Conservation (phyloP, 2,888 invertebrate genomes). For the Tridacna gigas region DNA sequence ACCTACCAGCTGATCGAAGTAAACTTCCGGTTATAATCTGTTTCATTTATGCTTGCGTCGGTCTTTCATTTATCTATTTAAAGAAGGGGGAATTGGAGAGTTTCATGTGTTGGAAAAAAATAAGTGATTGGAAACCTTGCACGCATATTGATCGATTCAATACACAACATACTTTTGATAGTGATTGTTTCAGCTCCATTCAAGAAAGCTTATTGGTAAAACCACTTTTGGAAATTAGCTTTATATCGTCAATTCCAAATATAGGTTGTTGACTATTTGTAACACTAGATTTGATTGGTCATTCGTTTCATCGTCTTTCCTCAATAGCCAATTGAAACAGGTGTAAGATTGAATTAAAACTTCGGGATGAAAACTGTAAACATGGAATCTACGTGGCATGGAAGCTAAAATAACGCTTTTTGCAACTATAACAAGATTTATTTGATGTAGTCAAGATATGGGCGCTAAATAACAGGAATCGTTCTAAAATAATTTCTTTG, state of each 20-base stretch:
- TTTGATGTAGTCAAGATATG: background rate
- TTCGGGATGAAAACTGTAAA: constrained; percentile 52
- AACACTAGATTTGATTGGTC: constrained; percentile 51
- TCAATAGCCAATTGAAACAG: constrained; percentile 29
- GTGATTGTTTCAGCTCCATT: no score
- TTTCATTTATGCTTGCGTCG: constrained; percentile 16
- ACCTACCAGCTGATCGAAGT: constrained; percentile 42
- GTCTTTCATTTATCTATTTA: no score
- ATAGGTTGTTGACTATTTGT: constrained; percentile 42
- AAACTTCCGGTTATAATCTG: constrained; percentile 49
- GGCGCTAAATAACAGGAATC: no score
- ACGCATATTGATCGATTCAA: no score
- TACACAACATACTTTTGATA: no score
- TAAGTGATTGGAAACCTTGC: no score
- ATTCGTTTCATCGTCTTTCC: constrained; percentile 8
- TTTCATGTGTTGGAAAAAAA: no score
- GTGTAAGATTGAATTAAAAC: constrained; percentile 28
- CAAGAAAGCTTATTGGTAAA: background rate
- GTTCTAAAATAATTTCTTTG: no score
- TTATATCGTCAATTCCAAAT: constrained; percentile 48
- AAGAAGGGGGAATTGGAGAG: no score
- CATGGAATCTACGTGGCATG: constrained; percentile 57
- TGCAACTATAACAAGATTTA: background rate
- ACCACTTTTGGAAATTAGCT: constrained; percentile 37
- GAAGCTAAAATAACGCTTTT: background rate